phyloP scores from a whole-genome alignment of 1,140 invertebrate species.

The Diprion similis region DNA sequence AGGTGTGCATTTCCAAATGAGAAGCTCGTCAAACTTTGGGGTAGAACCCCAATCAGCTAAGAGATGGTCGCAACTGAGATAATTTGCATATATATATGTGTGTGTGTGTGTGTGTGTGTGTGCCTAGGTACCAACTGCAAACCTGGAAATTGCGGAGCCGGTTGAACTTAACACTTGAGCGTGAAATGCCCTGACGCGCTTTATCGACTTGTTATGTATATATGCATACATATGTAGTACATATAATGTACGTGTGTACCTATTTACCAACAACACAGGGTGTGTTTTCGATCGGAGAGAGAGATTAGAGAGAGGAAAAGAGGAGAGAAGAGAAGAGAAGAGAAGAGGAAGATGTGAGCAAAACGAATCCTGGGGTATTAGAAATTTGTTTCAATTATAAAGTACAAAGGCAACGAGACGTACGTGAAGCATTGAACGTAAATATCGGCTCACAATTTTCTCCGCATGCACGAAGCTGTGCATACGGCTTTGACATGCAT shows the following conservation, averaged over 20 bases:
- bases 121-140: too few relatives aligned
- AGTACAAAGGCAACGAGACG: background rate
- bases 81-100: background rate
- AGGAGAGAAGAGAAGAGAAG: too few relatives aligned
- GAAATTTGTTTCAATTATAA: background rate
- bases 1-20: background rate
- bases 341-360: too few relatives aligned
- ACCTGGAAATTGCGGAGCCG: too few relatives aligned
- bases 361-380: background rate
- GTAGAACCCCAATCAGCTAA: background rate
- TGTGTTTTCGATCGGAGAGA: background rate
- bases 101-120: too few relatives aligned
- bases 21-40: background rate
- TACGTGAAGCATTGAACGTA: too few relatives aligned
- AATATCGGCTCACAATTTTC: too few relatives aligned
- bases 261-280: background rate
- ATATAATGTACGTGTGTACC: too few relatives aligned
- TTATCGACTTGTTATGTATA: background rate
- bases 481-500: background rate
- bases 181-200: background rate
- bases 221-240: too few relatives aligned
- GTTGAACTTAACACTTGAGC: background rate
- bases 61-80: background rate
- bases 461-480: too few relatives aligned
- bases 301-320: too few relatives aligned